A percentile compares a stretch with the other conserved stretches of the same genome.
These are phyloP conservation scores for Drosophila kepulauana DNA, from an alignment of 1,140 invertebrate genomes.

Conservation along the genomic window DNA sequence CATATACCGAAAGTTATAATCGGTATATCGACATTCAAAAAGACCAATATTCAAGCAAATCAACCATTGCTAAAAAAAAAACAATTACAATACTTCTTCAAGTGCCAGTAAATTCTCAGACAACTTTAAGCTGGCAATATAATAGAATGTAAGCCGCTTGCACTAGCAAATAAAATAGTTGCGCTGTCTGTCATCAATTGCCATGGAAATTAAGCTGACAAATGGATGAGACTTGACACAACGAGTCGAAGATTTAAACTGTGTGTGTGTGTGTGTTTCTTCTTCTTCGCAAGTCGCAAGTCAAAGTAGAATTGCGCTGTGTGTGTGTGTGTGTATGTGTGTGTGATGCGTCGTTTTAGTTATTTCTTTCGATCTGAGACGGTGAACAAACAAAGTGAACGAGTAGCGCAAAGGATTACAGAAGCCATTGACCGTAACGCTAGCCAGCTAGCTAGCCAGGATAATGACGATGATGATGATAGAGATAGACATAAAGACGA, in stretches of 20 bases:
- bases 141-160: not conserved
- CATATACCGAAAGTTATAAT: no score
- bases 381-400: not conserved
- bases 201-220: conserved; percentile 28
- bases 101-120: not conserved
- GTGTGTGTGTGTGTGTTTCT: not conserved
- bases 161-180: not conserved
- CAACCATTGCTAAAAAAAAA: no score
- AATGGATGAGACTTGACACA: conserved; percentile 15
- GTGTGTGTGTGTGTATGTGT: not conserved
- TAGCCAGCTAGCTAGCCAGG: no score
- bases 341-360: conserved; percentile 33
- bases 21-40: no score
- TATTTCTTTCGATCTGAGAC: conserved; percentile 40
- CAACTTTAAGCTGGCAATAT: not conserved
- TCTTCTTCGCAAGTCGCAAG: no score
- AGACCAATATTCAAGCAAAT: no score
- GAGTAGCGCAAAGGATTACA: conserved; percentile 40
- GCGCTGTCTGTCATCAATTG: not conserved
- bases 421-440: conserved; percentile 30
- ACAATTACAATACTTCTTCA: no score
- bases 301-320: no score
- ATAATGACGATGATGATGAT: conserved; percentile 18
- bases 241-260: not conserved
- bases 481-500: conserved; percentile 35